Evolutionary conservation across 2,797 vertebrate species (phyloP).

Genomic region (Halcyon leucocephala): DNA sequence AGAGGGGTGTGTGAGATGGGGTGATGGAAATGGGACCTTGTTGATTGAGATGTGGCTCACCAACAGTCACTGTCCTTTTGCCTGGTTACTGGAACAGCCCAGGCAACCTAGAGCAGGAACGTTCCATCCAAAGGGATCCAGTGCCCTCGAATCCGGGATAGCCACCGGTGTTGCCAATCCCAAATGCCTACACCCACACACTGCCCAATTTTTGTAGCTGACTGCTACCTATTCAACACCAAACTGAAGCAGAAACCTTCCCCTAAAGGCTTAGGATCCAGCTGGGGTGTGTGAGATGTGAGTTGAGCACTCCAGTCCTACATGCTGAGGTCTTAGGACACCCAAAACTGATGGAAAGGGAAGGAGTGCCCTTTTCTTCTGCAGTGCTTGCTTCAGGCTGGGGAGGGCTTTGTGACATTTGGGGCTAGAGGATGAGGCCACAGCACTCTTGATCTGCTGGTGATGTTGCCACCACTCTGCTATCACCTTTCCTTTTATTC

Average conservation of each 20-base stretch:
- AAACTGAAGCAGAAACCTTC: not conserved
- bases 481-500: not conserved
- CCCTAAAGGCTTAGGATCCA: not conserved
- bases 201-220: not conserved
- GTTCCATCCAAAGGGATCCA: not conserved
- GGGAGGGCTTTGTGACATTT: not conserved
- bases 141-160: not conserved
- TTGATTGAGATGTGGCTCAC: not conserved
- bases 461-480: not conserved
- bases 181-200: not conserved
- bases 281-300: too few species aligned
- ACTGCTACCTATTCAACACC: not conserved
- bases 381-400: not conserved
- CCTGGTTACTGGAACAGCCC: not conserved
- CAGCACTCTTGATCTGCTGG: not conserved
- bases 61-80: not conserved
- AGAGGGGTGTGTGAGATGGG: not conserved
- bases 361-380: not conserved
- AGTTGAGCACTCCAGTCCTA: not conserved
- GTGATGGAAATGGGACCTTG: not conserved
- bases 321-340: not conserved
- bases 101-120: not conserved
- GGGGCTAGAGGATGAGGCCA: not conserved
- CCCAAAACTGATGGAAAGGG: not conserved
- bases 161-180: too few species aligned